A percentile compares a stretch with the other conserved stretches of the same genome.
Conservation (phyloP, 2,888 invertebrate genomes). For the Agrotis segetum region DNA sequence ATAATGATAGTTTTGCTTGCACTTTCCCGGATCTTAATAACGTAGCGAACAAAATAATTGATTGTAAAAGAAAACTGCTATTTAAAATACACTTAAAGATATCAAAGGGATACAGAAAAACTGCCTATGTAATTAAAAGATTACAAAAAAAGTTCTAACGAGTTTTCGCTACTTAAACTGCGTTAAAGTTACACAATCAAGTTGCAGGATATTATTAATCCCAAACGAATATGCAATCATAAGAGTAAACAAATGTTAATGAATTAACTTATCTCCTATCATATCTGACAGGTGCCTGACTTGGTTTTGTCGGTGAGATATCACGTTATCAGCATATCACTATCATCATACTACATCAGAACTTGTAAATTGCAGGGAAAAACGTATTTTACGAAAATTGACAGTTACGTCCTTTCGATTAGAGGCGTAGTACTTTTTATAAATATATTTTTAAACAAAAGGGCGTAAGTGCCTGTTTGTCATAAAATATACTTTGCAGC, state of each 20-base stretch:
- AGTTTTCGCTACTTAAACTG: not conserved
- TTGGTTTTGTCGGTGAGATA: slow-evolving; percentile 41
- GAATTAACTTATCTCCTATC: slow-evolving; percentile 50
- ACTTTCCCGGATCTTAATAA: not conserved
- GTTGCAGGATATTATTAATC: slow-evolving; percentile 16
- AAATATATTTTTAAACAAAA: not conserved
- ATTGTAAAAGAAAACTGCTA: not conserved
- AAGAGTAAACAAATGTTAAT: slow-evolving; percentile 48
- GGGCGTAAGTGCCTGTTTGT: not conserved
- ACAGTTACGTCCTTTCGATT: slow-evolving; percentile 12
- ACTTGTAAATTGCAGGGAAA: slow-evolving; percentile 7
- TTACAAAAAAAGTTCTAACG: no score
- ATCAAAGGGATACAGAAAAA: no score
- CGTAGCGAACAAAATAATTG: not conserved
- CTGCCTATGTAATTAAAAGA: no score
- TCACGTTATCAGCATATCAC: slow-evolving; percentile 21
- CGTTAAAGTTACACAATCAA: not conserved
- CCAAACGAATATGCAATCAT: slow-evolving; percentile 33
- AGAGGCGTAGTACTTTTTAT: not conserved
- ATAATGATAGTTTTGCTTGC: not conserved
- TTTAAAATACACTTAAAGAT: no score
- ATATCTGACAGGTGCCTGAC: slow-evolving; percentile 52
- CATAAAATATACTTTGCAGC: not conserved
- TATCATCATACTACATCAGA: slow-evolving; percentile 30
- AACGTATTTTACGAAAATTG: slow-evolving; percentile 4